phyloP scores from a whole-genome alignment of 2,888 invertebrate species.

The Orthosia incerta region DNA sequence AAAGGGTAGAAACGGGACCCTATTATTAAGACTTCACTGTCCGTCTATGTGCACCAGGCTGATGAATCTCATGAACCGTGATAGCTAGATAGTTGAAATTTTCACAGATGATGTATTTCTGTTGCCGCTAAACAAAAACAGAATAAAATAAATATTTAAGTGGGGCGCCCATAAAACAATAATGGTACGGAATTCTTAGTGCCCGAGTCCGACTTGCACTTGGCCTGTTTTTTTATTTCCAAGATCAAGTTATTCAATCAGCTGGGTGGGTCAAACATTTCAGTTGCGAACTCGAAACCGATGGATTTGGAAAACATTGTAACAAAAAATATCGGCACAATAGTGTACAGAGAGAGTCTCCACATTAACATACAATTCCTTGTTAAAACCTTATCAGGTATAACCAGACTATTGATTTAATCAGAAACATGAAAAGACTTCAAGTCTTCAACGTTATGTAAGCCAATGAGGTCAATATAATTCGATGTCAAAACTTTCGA shows the following conservation, averaged over 20 bases:
- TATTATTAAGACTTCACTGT: no score
- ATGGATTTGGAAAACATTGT: slow-evolving; percentile 1
- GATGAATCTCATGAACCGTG: no score
- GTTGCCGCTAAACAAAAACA: no score
- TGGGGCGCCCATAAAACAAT: no score
- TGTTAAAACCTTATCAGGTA: slow-evolving; percentile 20
- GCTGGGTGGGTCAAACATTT: slow-evolving; percentile 2
- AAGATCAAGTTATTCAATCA: slow-evolving; percentile 15
- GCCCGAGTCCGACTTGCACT: no score
- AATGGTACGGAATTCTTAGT: no score
- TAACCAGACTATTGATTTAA: slow-evolving; percentile 51
- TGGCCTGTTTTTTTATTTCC: no score
- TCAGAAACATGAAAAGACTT: slow-evolving; percentile 42
- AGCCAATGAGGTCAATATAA: slow-evolving; percentile 55
- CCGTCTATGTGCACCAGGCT: no score
- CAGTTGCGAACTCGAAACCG: neutral
- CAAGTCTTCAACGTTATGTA: slow-evolving; percentile 22
- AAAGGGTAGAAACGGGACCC: no score
- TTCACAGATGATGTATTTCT: no score
- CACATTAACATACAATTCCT: slow-evolving; percentile 49
- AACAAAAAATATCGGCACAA: slow-evolving; percentile 15
- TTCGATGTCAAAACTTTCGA: slow-evolving; percentile 61
- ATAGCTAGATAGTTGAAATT: no score
- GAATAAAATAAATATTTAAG: no score
- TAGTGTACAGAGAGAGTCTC: neutral